Evolutionary conservation across 2,888 invertebrate genomes (phyloP), one percentile per base, ranked within the genome.

Genomic region (Coelinius sp.): DNA sequence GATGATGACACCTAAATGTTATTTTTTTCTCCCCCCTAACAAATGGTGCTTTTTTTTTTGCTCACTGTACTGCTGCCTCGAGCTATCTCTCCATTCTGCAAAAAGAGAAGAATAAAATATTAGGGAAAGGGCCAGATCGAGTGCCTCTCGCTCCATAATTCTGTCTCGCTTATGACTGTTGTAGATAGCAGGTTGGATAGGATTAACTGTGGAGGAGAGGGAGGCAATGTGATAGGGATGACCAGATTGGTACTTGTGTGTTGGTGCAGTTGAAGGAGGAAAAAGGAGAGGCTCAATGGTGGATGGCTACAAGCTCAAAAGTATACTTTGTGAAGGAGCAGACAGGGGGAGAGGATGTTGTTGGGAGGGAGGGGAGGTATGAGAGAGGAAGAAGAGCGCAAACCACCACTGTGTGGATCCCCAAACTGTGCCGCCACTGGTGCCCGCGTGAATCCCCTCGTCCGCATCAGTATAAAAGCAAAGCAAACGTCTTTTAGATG

Each of bases 401-500:
- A 27, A 64, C 49, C 63, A 49, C 41, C 24, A 20, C 38, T 38
- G 64, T 35, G 62, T 56, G 41, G 46, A 25, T 63, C 44, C 65
- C 71, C 69, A 70, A 74, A 70, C 66, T 68, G 64, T 59, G 38
- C 72, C 69, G 53, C 70, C 71, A 68, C 75, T 73, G 69, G 73
- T 75, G 76, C 76, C 77, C 77, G 76, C 75, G 73, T 78, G 75
- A 74, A 73, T 75, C 72, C 74, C 76, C 75, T 73, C 75, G 69
- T 71, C 74, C 73, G 83, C 81, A 80, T 82, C 80, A 85, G 85
- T 87, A 87, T 87, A 87, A 86, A 87, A 87, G 87, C 86, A 86
- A 87, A 86, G 86, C 84, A 84, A 76, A 85, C 82, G 83, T 86
- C 85, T 86, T 87, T 86, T 86, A 85, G 84, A 84, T 84, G 86